Percentiles rank a stretch among this genome's conserved stretches.
Evolutionary conservation across 2,113 vertebrate species (phyloP).

Genomic region (Macaca mulatta): DNA sequence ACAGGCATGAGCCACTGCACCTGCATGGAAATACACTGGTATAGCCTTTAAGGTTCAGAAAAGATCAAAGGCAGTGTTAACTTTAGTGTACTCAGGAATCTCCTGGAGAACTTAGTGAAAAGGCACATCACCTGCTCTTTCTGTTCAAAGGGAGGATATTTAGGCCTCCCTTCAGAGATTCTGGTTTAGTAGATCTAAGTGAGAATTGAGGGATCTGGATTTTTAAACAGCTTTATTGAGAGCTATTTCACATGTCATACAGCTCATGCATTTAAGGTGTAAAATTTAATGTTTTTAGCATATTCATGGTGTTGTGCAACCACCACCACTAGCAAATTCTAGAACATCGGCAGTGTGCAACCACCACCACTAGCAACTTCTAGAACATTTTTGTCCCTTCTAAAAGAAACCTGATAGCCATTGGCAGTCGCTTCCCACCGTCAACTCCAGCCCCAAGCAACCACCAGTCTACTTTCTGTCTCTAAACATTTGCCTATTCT

Average conservation of each 20-base stretch:
- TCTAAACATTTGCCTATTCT: neutral
- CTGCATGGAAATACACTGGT: no score
- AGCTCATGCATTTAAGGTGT: neutral
- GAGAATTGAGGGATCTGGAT: neutral
- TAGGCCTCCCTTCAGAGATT: neutral
- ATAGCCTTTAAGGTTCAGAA: neutral
- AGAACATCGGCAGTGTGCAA: neutral
- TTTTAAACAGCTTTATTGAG: neutral
- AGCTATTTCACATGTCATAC: neutral
- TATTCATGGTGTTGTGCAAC: neutral
- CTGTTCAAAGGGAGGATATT: neutral
- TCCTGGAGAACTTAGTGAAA: neutral
- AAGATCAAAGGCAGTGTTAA: neutral
- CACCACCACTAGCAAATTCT: neutral
- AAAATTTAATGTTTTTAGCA: neutral
- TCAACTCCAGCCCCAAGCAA: neutral
- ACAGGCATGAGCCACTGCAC: no score
- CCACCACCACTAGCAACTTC: neutral
- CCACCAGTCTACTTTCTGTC: neutral
- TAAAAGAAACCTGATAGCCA: neutral
- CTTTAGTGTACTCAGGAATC: neutral
- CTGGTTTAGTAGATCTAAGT: neutral
- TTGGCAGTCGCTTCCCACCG: neutral
- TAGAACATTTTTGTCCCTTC: neutral
- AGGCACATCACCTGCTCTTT: neutral